These are phyloP conservation scores for Melanocharis versteri DNA, from an alignment of 2,113 vertebrate genomes.

Conservation along the genomic window DNA sequence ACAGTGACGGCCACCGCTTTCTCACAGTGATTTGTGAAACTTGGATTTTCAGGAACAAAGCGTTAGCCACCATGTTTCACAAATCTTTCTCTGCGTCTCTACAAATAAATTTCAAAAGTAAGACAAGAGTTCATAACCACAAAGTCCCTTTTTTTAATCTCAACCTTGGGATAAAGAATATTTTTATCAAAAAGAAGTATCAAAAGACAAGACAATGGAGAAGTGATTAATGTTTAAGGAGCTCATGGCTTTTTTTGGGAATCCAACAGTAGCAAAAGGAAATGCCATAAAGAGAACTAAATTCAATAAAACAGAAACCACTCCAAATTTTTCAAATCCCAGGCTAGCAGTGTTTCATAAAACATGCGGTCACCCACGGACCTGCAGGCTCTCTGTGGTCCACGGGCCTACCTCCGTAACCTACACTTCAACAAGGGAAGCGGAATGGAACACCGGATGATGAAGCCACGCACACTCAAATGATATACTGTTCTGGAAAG, in stretches of 20 bases:
- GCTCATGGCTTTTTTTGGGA: not conserved
- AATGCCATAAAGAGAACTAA: not conserved
- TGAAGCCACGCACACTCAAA: accelerated
- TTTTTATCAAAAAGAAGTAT: conserved; percentile 2
- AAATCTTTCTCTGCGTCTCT: not conserved
- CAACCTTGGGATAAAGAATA: not conserved
- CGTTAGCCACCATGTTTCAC: not conserved
- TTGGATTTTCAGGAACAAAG: not conserved
- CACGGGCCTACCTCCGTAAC: not conserved
- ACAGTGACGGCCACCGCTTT: not conserved
- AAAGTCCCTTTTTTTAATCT: not conserved
- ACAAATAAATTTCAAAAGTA: not conserved
- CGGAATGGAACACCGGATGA: not conserved
- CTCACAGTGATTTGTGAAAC: not conserved
- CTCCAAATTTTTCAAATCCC: not conserved
- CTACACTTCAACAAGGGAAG: not conserved
- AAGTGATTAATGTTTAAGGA: not conserved
- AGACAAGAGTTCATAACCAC: not conserved
- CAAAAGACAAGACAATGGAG: not conserved
- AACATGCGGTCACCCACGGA: accelerated
- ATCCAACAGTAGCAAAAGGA: not conserved
- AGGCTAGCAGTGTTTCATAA: not conserved
- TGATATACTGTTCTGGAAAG: not conserved
- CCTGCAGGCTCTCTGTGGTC: not conserved
- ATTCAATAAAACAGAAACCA: not conserved